phyloP scores from a whole-genome alignment of 2,797 vertebrate species.

The Enteromius viviparus region DNA sequence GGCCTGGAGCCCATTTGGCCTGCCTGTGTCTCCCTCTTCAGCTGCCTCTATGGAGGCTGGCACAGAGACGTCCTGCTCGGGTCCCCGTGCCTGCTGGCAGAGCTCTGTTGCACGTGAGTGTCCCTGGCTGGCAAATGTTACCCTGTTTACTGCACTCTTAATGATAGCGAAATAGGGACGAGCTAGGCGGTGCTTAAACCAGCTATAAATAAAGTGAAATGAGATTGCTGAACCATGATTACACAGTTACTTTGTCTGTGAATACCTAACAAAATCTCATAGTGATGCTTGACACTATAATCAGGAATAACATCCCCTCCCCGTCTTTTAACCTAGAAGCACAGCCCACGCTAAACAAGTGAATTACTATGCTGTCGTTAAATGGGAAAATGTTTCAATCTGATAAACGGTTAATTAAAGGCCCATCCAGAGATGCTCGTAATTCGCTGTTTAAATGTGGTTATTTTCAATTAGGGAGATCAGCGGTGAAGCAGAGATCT shows the following conservation, averaged over 20 bases:
- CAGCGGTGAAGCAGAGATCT: constrained; percentile 7
- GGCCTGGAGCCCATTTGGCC: constrained; percentile 39
- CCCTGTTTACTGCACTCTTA: constrained; percentile 21
- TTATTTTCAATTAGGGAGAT: constrained; percentile 22
- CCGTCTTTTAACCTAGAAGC: background rate
- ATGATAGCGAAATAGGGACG: background rate
- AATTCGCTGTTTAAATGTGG: constrained; percentile 14
- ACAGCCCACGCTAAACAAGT: constrained; percentile 12
- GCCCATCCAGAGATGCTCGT: constrained; percentile 13
- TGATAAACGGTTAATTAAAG: constrained; percentile 23
- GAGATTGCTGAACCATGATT: constrained; percentile 18
- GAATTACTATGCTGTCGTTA: constrained; percentile 23
- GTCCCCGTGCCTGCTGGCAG: constrained; percentile 2
- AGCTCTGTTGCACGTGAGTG: background rate
- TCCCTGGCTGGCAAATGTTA: background rate
- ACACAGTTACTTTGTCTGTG: background rate
- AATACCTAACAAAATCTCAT: constrained; percentile 12
- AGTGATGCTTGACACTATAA: constrained; percentile 18
- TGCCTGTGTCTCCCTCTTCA: background rate
- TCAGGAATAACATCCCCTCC: background rate
- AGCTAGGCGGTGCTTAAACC: background rate
- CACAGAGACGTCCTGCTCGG: background rate
- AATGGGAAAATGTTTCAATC: background rate
- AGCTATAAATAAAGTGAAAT: constrained; percentile 23
- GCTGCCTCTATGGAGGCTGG: constrained; percentile 2